Evolutionary conservation across 2,888 invertebrate species (phyloP), one percentile per base, ranked within the genome.

Genomic region (Onchidella celtica): DNA sequence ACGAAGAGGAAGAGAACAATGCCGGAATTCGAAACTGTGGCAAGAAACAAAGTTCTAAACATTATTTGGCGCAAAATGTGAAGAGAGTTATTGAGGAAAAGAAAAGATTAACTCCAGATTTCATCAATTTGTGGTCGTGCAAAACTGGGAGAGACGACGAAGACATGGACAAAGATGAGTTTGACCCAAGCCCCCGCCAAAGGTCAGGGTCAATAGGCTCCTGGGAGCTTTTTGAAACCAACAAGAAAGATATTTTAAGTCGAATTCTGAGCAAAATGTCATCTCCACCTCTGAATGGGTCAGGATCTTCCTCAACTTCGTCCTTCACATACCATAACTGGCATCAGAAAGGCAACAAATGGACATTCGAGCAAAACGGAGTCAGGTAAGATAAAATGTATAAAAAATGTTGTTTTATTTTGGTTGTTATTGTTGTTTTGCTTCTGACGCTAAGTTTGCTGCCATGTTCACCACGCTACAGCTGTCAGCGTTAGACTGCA

Each of bases 321-420:
- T 47, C 14, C 11, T 9, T 21, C 2, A 57, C 57, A n/a, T 14
- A 34, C 9, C 47, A 36, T 11, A 29, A 55, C 27, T n/a, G 34
- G 27, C 38, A 38, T n/a, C 61, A 27, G 21, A 1, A 27, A 21
- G 38, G 11, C 2, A 29, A 36, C 2, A 70, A 14, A n/a, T 14
- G 21, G 70, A 68, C 57, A 57, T 21, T 32, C 0, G 14, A 24
- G 24, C 32, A 14, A 14, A 32, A 14, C 36, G 17, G n/a, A 34
- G 36, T 32, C 34, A 77, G 59, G 77, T 77, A 14, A 75, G 75
- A n/a, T n/a, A n/a, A n/a, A n/a, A n/a, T n/a, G n/a, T n/a, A n/a
- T n/a, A n/a, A n/a, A n/a, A n/a, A n/a, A n/a, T n/a, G n/a, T n/a
- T n/a, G n/a, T n/a, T n/a, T n/a, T n/a, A n/a, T n/a, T n/a, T n/a